A percentile compares a stretch with the other conserved stretches of the same genome.
Evolutionary conservation across 2,113 vertebrate genomes (phyloP).

Genomic region (Scartelaos histophorus): DNA sequence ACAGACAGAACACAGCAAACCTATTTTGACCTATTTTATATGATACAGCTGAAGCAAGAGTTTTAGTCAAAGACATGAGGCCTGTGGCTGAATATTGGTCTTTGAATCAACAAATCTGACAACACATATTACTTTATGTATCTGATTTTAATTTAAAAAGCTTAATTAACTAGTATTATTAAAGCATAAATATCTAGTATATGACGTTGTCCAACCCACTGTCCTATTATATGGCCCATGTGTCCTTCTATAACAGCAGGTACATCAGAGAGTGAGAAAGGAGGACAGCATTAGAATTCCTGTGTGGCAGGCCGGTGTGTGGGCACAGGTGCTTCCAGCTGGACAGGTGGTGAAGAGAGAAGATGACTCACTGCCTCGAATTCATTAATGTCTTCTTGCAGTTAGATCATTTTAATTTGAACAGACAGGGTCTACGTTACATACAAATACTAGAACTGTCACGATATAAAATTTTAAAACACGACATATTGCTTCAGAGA

Average conservation of each 20-base stretch:
- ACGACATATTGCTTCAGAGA: too few species aligned
- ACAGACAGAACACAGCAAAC: too few species aligned
- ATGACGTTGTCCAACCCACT: not conserved
- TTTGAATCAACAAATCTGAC: too few species aligned
- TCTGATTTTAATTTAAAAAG: too few species aligned
- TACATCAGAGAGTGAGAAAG: slow-evolving; percentile 9
- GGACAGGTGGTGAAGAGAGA: slow-evolving; percentile 29
- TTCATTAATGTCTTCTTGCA: slow-evolving; percentile 21
- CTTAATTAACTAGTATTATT: too few species aligned
- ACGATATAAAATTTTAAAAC: too few species aligned
- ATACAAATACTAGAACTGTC: not conserved
- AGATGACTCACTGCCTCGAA: slow-evolving; percentile 33
- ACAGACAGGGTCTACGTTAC: not conserved
- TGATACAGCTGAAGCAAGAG: too few species aligned
- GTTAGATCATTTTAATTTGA: not conserved
- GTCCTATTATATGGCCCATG: not conserved
- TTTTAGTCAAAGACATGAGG: too few species aligned
- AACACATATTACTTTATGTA: too few species aligned
- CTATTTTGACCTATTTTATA: too few species aligned
- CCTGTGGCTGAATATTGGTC: too few species aligned
- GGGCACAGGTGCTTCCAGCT: slow-evolving; percentile 36
- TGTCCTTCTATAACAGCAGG: slow-evolving; percentile 7
- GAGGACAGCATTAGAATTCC: slow-evolving; percentile 32
- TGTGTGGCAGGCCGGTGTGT: slow-evolving; percentile 23
- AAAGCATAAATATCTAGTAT: not conserved